phyloP scores from a whole-genome alignment of 2,797 vertebrate species.

The Lindbergichthys nudifrons region DNA sequence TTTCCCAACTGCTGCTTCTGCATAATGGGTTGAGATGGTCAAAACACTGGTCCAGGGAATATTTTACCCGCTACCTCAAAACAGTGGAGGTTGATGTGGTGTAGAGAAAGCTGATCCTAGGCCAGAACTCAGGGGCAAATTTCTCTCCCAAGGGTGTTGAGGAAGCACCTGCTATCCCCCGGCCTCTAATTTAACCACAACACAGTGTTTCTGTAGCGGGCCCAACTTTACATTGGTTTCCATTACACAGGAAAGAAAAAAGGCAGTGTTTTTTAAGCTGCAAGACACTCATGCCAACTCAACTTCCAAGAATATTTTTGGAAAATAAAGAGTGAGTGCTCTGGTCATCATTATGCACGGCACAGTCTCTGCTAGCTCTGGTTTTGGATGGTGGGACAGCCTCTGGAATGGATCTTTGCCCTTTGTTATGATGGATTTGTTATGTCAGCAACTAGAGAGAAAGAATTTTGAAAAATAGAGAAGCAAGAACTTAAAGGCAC shows the following conservation, averaged over 20 bases:
- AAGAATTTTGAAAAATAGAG: neutral
- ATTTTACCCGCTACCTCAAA: slow-evolving; percentile 12
- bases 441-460: slow-evolving; percentile 56
- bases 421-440: slow-evolving; percentile 67
- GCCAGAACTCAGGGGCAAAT: neutral
- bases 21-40: slow-evolving; percentile 5
- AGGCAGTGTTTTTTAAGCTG: slow-evolving; percentile 56
- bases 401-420: slow-evolving; percentile 62
- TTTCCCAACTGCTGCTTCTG: slow-evolving; percentile 14
- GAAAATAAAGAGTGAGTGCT: slow-evolving; percentile 53
- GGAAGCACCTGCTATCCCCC: slow-evolving; percentile 52
- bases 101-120: slow-evolving; percentile 32
- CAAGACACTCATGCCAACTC: slow-evolving; percentile 56
- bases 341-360: slow-evolving; percentile 49
- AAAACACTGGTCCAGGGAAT: slow-evolving; percentile 8
- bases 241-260: slow-evolving; percentile 51
- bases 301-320: slow-evolving; percentile 66
- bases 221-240: slow-evolving; percentile 51
- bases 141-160: slow-evolving; percentile 16
- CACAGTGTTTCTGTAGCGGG: slow-evolving; percentile 34
- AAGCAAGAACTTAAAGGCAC: too few species aligned
- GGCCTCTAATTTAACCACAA: slow-evolving; percentile 48
- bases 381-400: slow-evolving; percentile 50
- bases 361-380: slow-evolving; percentile 53
- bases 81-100: slow-evolving; percentile 8